Conservation (phyloP, 2,113 vertebrate genomes). For the Daubentonia madagascariensis region DNA sequence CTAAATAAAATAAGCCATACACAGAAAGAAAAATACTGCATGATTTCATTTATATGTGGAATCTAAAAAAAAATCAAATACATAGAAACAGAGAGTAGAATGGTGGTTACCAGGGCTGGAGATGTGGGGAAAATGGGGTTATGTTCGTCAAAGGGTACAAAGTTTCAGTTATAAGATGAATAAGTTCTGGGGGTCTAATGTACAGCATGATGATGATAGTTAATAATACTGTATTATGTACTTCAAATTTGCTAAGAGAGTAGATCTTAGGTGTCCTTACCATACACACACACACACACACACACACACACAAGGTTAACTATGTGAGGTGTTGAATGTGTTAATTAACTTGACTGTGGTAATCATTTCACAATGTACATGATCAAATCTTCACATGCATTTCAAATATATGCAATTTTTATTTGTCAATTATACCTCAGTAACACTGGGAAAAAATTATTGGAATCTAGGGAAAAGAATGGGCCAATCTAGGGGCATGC, state of each 20-base stretch:
- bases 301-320: too few species aligned
- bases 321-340: background rate
- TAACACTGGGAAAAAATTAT: background rate
- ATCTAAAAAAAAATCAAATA: background rate
- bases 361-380: background rate
- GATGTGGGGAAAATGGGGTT: background rate
- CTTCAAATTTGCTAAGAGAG: background rate
- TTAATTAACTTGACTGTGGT: background rate
- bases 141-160: background rate
- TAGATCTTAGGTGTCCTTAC: background rate
- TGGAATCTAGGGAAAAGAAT: background rate
- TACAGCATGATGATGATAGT: background rate
- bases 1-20: background rate
- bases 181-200: background rate
- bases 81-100: background rate
- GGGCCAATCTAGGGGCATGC: background rate
- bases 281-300: background rate
- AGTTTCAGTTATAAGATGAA: background rate
- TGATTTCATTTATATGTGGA: background rate
- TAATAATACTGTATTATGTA: background rate
- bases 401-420: background rate
- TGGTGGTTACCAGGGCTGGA: background rate
- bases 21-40: background rate
- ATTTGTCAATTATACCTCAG: background rate
- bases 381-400: background rate